These are phyloP conservation scores for Pteruthius melanotis DNA, from an alignment of 2,113 vertebrate genomes.

Conservation along the genomic window DNA sequence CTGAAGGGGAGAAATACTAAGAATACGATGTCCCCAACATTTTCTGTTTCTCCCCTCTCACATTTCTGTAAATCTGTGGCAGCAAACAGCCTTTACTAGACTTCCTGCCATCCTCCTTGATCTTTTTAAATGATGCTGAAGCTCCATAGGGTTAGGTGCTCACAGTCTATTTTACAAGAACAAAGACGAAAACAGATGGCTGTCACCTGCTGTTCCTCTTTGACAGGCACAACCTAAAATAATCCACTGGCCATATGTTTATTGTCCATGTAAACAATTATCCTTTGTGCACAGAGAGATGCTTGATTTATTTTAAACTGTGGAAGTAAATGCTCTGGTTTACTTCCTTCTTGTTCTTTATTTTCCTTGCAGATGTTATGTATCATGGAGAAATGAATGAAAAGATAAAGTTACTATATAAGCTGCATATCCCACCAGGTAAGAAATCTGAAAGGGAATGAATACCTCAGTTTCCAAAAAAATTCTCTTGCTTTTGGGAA, in stretches of 20 bases:
- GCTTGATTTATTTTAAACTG: background rate
- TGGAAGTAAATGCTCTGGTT: background rate
- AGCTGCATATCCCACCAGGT: slow-evolving; percentile 93
- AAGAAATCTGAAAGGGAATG: slow-evolving; percentile 13
- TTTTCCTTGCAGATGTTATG: slow-evolving; percentile 78
- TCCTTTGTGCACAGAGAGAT: background rate
- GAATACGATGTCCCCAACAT: background rate
- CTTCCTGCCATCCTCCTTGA: background rate
- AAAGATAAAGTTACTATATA: slow-evolving; percentile 89
- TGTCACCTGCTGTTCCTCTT: background rate
- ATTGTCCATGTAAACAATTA: background rate
- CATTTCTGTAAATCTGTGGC: background rate
- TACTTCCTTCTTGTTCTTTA: background rate
- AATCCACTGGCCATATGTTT: background rate
- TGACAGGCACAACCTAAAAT: background rate
- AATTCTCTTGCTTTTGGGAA: background rate
- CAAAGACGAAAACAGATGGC: background rate
- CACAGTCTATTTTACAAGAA: background rate
- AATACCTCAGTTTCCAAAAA: background rate
- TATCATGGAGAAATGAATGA: slow-evolving; percentile 95
- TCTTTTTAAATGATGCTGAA: background rate
- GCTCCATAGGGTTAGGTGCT: background rate
- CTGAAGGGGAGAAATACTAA: background rate
- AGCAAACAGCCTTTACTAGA: background rate
- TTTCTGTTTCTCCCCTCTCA: background rate